Conservation (phyloP, 2,888 invertebrate species). For the Dolichopus griseipennis region DNA sequence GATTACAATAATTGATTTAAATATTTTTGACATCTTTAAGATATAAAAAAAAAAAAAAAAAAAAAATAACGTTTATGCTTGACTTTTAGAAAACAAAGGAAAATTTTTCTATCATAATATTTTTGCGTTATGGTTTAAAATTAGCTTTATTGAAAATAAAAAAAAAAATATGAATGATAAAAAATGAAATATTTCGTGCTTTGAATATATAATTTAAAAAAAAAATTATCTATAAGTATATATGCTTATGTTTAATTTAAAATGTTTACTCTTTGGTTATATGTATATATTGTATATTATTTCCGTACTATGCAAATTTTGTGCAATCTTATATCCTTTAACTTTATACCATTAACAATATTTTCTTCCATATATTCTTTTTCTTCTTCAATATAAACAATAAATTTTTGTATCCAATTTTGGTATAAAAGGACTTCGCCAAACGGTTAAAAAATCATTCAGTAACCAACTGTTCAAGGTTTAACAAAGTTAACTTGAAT, state of each 20-base stretch:
- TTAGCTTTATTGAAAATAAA: not conserved
- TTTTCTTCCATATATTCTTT: no score
- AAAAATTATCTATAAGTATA: no score
- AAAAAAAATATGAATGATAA: not conserved
- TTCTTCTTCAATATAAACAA: no score
- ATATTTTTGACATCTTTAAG: not conserved
- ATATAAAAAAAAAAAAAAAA: no score
- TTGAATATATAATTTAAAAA: not conserved
- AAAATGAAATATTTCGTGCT: not conserved
- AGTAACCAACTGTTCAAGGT: not conserved
- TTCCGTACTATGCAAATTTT: no score
- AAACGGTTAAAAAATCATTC: not conserved
- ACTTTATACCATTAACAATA: no score
- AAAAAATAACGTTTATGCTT: not conserved
- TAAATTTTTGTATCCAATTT: no score
- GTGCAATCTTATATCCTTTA: no score
- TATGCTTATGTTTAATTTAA: no score
- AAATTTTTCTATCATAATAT: not conserved
- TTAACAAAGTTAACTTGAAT: no score
- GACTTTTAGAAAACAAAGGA: not conserved
- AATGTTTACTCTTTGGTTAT: no score
- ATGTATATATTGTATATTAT: no score
- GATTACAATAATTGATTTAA: conserved; percentile 2
- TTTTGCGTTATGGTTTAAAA: not conserved
- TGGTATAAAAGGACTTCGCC: not conserved